Evolutionary conservation across 2,797 vertebrate genomes (phyloP), one percentile per base, ranked within the genome.

Genomic region (Clarias platycephalus): DNA sequence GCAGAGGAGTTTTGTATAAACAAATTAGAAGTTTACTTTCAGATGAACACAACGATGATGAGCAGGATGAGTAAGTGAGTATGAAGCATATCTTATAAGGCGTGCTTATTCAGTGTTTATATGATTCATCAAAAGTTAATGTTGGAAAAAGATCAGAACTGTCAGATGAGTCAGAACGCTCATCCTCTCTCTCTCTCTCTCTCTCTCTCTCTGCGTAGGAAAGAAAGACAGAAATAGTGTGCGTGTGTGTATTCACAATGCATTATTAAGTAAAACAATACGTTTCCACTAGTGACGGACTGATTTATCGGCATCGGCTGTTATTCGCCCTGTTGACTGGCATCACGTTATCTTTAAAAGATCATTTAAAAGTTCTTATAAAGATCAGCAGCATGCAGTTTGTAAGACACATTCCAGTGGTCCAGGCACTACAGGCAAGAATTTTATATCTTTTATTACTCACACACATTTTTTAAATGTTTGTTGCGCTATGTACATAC

Each of bases 111-210:
- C 31, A 4, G 15, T 13, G 55, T 58, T 58, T 58, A 24, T 34
- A 76, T n/a, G 20, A 60, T 16, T 77, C 75, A 77, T 64, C 63
- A 67, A 64, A 60, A 40, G 31, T 53, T 67, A 66, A 83, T 57
- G 26, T 66, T 83, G 15, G 62, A 26, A 26, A 57, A 83, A 83
- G 49, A 24, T 76, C 72, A n/a, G 49, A n/a, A 81, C 1, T 20
- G 18, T 31, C 26, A 76, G 18, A 60, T 77, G 75, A 77, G 5
- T 77, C 57, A 15, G 16, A 31, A 7, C 28, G 1, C 5, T n/a
- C n/a, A 9, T 9, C 0, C 9, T 34, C 28, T 13, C 18, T 26
- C n/a, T 55, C 2, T 37, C 8, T 22, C 60, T n/a, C 58, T n/a
- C 9, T 63, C 31, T 68, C 18, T 10, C 18, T 24, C 5, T 40